phyloP scores from a whole-genome alignment of 2,888 invertebrate species.

The Acanthacorydalis orientalis region DNA sequence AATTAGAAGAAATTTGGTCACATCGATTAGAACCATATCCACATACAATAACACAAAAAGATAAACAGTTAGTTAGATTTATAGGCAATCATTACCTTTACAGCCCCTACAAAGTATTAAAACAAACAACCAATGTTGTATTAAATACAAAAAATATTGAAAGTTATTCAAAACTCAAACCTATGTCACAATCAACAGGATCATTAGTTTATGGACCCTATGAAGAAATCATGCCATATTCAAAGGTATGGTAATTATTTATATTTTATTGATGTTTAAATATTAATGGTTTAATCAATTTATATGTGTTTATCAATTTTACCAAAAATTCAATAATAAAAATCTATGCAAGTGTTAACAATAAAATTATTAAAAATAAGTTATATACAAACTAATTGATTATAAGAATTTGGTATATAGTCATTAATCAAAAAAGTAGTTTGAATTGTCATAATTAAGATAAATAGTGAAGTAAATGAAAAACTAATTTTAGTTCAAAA shows the following conservation, averaged over 20 bases:
- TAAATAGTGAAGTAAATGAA: no score
- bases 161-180: constrained; percentile 65
- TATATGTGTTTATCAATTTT: no score
- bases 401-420: no score
- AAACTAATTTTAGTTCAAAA: no score
- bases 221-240: constrained; percentile 46
- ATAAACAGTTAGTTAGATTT: constrained; percentile 84
- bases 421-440: no score
- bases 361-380: no score
- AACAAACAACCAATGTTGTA: constrained; percentile 67
- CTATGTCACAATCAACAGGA: constrained; percentile 59
- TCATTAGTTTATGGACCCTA: constrained; percentile 83
- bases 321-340: no score
- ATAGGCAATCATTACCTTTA: constrained; percentile 69
- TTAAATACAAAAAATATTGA: constrained; percentile 67
- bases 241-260: constrained; percentile 43
- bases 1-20: constrained; percentile 58
- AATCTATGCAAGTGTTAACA: no score
- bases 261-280: no score
- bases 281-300: no score
- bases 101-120: constrained; percentile 62
- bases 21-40: constrained; percentile 59
- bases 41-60: constrained; percentile 74
- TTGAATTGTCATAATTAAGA: no score
- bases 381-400: no score